Percentiles rank a stretch among this genome's conserved stretches.
Conservation (phyloP, 2,797 vertebrate species). For the Acropternis orthonyx region DNA sequence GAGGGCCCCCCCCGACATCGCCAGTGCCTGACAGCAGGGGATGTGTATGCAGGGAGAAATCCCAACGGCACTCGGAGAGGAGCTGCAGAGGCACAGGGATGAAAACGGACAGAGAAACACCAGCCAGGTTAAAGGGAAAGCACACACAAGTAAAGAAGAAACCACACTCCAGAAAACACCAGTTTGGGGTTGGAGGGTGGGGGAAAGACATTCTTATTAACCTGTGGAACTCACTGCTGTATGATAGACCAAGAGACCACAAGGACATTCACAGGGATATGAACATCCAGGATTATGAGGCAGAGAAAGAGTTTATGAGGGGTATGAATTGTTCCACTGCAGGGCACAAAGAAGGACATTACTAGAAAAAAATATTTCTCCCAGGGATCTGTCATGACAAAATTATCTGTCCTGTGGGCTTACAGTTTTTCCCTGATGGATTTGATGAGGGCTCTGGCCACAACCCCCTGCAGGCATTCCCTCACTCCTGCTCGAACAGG, state of each 20-base stretch:
- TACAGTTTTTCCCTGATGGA: neutral
- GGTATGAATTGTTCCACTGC: neutral
- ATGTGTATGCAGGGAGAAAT: rapidly evolving
- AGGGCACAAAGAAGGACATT: neutral
- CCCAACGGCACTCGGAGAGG: rapidly evolving
- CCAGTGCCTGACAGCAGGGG: neutral
- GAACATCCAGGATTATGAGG: neutral
- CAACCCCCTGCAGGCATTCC: neutral
- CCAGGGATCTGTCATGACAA: neutral
- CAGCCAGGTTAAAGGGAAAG: neutral
- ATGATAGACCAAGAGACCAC: neutral
- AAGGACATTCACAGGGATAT: rapidly evolving
- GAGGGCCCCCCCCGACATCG: neutral
- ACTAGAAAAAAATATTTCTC: neutral
- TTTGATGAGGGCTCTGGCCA: rapidly evolving
- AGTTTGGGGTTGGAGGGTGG: rapidly evolving
- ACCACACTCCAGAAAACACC: rapidly evolving
- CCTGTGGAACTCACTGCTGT: neutral
- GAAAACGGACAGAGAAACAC: rapidly evolving
- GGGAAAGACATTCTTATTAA: rapidly evolving
- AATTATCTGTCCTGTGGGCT: neutral
- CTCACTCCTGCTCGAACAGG: neutral
- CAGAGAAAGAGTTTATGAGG: neutral
- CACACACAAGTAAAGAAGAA: rapidly evolving
- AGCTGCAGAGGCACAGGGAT: neutral